Evolutionary conservation across 1,140 invertebrate species (phyloP).

Genomic region (Drosophila pandora): DNA sequence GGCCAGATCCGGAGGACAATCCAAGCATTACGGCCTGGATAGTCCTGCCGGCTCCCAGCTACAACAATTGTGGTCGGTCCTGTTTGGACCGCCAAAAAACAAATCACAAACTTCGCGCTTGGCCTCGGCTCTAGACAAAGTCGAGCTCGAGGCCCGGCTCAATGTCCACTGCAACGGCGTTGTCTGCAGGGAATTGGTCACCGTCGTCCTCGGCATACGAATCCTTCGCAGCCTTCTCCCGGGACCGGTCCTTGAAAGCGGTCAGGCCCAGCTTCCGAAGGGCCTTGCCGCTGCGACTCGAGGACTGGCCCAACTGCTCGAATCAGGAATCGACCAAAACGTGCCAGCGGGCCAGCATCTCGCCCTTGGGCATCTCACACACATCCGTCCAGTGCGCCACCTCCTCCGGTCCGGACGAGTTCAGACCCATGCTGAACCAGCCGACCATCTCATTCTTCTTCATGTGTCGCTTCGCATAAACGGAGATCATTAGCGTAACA

Average conservation of each 20-base stretch:
- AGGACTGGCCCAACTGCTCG: constrained; percentile 81
- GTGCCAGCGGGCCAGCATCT: constrained; percentile 87
- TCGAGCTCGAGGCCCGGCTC: constrained; percentile 78
- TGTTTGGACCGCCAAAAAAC: constrained; percentile 47
- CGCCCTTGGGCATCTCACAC: constrained; percentile 85
- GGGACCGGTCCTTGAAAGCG: constrained; percentile 78
- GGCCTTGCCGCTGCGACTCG: constrained; percentile 69
- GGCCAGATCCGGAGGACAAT: constrained; percentile 12
- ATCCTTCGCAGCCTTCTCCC: constrained; percentile 63
- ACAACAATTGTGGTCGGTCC: not conserved
- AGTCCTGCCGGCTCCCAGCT: not conserved
- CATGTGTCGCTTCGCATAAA: constrained; percentile 95
- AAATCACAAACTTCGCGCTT: constrained; percentile 44
- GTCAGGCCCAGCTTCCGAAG: constrained; percentile 66
- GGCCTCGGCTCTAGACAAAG: constrained; percentile 69
- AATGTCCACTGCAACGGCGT: constrained; percentile 80
- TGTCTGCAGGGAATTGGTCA: constrained; percentile 54
- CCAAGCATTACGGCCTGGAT: constrained; percentile 12
- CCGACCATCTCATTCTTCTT: constrained; percentile 98
- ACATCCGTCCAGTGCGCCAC: constrained; percentile 97
- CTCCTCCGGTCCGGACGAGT: constrained; percentile 96
- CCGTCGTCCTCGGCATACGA: constrained; percentile 34
- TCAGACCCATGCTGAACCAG: constrained; percentile 96
- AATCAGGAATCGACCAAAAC: constrained; percentile 86
- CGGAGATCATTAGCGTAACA: constrained; percentile 96